Conservation (phyloP, 2,113 vertebrate genomes). For the Bubo scandiacus region DNA sequence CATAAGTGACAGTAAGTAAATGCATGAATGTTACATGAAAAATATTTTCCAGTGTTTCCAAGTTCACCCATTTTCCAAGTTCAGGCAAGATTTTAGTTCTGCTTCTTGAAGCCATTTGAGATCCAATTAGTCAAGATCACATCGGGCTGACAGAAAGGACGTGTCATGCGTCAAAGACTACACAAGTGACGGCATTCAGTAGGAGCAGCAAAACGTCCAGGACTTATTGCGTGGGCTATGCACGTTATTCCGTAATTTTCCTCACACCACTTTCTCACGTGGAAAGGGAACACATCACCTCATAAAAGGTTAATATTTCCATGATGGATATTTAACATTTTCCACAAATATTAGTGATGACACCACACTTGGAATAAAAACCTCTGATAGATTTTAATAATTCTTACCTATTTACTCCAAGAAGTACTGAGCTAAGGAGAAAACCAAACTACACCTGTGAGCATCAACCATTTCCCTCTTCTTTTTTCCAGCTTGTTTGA, state of each 20-base stretch:
- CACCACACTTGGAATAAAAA: neutral
- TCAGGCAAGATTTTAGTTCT: neutral
- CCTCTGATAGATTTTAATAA: neutral
- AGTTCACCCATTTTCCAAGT: neutral
- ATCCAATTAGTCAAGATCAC: neutral
- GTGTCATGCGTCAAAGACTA: neutral
- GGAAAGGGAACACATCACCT: neutral
- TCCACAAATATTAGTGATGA: neutral
- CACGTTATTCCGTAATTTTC: fast-evolving
- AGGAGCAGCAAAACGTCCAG: neutral
- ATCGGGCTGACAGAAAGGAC: neutral
- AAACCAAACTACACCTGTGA: neutral
- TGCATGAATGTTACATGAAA: neutral
- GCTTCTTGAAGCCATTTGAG: neutral
- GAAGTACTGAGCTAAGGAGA: neutral
- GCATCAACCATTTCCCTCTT: neutral
- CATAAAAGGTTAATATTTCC: neutral
- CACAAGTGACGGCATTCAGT: neutral
- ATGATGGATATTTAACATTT: neutral
- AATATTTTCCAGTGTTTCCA: neutral
- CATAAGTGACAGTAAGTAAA: neutral
- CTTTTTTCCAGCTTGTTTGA: too few species aligned
- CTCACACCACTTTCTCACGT: too few species aligned
- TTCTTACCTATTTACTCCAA: neutral
- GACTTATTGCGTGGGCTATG: fast-evolving